A percentile compares a stretch with the other conserved stretches of the same genome.
These are phyloP conservation scores for Neopipo cinnamomea DNA, from an alignment of 2,113 vertebrate genomes.

Conservation along the genomic window DNA sequence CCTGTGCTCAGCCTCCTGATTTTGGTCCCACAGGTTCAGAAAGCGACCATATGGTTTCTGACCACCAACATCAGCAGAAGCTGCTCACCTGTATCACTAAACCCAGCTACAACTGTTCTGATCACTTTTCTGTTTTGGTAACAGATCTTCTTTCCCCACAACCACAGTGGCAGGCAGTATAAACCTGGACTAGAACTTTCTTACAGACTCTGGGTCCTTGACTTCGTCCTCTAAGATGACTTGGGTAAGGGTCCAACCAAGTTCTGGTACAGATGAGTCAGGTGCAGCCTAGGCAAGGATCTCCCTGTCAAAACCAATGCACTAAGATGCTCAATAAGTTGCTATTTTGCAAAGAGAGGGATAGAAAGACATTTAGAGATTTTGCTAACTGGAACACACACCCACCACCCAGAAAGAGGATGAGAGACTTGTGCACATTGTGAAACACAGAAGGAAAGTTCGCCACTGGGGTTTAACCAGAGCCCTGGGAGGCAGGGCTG, in stretches of 20 bases:
- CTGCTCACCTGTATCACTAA: background rate
- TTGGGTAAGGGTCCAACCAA: background rate
- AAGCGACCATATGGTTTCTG: accelerated
- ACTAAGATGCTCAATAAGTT: background rate
- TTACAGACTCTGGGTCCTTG: background rate
- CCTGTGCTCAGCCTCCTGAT: background rate
- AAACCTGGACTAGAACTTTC: background rate
- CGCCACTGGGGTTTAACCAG: background rate
- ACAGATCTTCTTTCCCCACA: background rate
- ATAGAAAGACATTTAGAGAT: background rate
- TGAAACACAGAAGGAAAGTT: background rate
- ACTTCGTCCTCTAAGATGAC: background rate
- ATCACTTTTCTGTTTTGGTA: background rate
- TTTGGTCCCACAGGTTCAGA: background rate
- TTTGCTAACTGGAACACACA: background rate
- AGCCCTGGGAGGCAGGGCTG: background rate
- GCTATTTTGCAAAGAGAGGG: background rate
- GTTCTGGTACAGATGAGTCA: background rate
- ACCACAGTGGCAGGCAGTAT: background rate
- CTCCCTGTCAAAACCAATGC: background rate
- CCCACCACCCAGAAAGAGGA: background rate
- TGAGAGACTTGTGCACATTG: background rate
- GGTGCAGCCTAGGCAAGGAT: background rate
- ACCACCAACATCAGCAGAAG: background rate
- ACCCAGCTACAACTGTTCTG: background rate